These are phyloP conservation scores for Oryzaephilus surinamensis DNA, from an alignment of 1,140 invertebrate species.

Conservation along the genomic window DNA sequence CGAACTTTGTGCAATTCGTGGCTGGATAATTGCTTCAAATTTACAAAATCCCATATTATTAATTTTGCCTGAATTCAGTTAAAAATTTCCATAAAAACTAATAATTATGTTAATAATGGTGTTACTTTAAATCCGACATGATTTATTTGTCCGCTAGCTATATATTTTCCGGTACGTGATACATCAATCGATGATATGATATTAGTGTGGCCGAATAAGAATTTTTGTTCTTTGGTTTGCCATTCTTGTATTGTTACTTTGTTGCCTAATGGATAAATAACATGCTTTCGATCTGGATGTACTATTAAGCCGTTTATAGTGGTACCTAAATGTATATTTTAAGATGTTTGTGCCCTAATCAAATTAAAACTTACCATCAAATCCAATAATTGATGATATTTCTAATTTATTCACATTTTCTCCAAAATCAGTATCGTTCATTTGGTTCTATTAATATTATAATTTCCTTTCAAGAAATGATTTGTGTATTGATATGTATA, in stretches of 20 bases:
- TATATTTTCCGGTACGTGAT: constrained; percentile 59
- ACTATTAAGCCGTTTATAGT: constrained; percentile 59
- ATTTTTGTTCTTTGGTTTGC: constrained; percentile 57
- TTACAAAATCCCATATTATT: constrained; percentile 75
- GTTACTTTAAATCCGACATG: constrained; percentile 78
- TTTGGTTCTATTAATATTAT: too few relatives aligned
- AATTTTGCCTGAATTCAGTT: constrained; percentile 52
- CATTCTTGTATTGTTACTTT: constrained; percentile 73
- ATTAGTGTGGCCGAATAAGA: constrained; percentile 75
- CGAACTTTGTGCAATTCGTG: constrained; percentile 78
- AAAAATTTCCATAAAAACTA: constrained; percentile 6
- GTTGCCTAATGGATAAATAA: constrained; percentile 75
- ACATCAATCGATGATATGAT: constrained; percentile 70
- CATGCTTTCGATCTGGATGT: constrained; percentile 64
- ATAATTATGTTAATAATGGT: constrained; percentile 1
- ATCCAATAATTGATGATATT: constrained; percentile 57
- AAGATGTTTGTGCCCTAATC: constrained; percentile 3
- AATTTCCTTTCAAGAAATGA: too few relatives aligned
- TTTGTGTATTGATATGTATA: too few relatives aligned
- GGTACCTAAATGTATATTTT: constrained; percentile 42
- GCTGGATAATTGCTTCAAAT: constrained; percentile 45
- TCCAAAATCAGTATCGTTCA: constrained; percentile 12
- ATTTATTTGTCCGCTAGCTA: constrained; percentile 82
- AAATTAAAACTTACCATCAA: constrained; percentile 48
- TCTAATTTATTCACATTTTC: constrained; percentile 46